Percentiles rank a stretch among this genome's conserved stretches.
Conservation (phyloP, 2,888 invertebrate species). For the Archaeoteleia sp. region DNA sequence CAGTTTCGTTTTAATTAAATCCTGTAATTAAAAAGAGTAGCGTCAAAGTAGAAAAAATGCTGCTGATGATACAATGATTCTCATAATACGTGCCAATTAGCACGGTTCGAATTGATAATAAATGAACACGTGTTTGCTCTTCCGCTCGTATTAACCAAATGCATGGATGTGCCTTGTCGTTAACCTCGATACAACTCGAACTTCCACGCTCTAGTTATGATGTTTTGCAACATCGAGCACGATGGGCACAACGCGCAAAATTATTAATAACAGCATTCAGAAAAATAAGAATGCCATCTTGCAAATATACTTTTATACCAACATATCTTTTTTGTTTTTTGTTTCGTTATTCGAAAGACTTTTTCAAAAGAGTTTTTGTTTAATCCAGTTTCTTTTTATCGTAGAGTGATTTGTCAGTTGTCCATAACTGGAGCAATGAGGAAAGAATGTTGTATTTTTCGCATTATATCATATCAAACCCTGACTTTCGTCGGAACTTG, state of each 20-base stretch:
- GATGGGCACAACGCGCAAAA: conserved; percentile 12
- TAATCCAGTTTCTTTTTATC: too few species aligned
- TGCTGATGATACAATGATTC: too few species aligned
- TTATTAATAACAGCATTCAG: conserved; percentile 12
- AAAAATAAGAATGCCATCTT: too few species aligned
- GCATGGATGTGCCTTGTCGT: conserved; percentile 12
- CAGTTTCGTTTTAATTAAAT: too few species aligned
- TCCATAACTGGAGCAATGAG: too few species aligned
- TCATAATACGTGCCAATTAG: not conserved
- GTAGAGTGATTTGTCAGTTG: too few species aligned
- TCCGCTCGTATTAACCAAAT: conserved; percentile 14
- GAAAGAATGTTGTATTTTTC: not conserved
- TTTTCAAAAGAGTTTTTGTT: too few species aligned
- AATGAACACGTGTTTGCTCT: conserved; percentile 1
- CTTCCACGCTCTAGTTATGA: conserved; percentile 30
- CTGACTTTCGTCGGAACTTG: conserved; percentile 10
- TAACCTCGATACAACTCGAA: conserved; percentile 19
- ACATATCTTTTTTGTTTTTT: conserved; percentile 8
- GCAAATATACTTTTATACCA: conserved; percentile 3
- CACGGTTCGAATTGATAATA: not conserved
- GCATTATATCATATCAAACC: conserved; percentile 20
- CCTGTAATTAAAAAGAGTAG: too few species aligned
- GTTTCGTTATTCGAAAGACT: too few species aligned
- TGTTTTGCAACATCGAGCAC: conserved; percentile 21
- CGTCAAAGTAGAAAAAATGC: too few species aligned